Conservation (phyloP, 2,797 vertebrate genomes). For the Anabacerthia variegaticeps region DNA sequence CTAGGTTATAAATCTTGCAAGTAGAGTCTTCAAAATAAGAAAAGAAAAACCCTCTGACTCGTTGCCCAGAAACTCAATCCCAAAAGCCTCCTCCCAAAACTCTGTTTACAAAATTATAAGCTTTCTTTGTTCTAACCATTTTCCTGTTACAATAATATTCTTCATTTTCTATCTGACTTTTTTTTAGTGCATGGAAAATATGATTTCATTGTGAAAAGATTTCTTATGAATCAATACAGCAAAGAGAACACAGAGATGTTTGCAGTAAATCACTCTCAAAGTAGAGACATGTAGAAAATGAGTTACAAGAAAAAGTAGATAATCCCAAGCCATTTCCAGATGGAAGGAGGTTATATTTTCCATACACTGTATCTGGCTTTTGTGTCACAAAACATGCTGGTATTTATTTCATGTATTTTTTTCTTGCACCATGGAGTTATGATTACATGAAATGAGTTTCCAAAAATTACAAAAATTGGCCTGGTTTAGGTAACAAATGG, state of each 20-base stretch:
- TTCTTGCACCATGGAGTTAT: not conserved
- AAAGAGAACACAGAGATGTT: constrained; percentile 57
- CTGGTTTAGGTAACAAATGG: constrained; percentile 53
- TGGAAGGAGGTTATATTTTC: constrained; percentile 66
- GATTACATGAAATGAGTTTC: constrained; percentile 40
- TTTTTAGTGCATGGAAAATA: constrained; percentile 72
- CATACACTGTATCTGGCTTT: constrained; percentile 41
- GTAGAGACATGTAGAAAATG: constrained; percentile 41
- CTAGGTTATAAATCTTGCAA: constrained; percentile 29
- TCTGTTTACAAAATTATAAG: constrained; percentile 81
- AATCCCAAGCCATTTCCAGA: constrained; percentile 66
- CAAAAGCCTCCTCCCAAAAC: constrained; percentile 70
- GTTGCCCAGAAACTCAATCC: constrained; percentile 65
- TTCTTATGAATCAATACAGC: constrained; percentile 71
- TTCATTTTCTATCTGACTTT: constrained; percentile 57
- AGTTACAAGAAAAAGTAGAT: constrained; percentile 65
- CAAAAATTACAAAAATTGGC: constrained; percentile 60
- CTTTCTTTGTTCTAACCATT: constrained; percentile 74
- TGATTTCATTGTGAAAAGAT: constrained; percentile 75
- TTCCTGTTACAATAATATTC: constrained; percentile 76
- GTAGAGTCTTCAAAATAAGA: constrained; percentile 57
- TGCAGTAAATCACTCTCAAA: constrained; percentile 63
- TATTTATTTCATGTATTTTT: constrained; percentile 60
- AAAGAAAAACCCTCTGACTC: constrained; percentile 62
- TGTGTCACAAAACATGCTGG: constrained; percentile 51